Base-by-base conservation (phyloP, 2,888 invertebrate genomes). In the Odontomyia ornata region DNA sequence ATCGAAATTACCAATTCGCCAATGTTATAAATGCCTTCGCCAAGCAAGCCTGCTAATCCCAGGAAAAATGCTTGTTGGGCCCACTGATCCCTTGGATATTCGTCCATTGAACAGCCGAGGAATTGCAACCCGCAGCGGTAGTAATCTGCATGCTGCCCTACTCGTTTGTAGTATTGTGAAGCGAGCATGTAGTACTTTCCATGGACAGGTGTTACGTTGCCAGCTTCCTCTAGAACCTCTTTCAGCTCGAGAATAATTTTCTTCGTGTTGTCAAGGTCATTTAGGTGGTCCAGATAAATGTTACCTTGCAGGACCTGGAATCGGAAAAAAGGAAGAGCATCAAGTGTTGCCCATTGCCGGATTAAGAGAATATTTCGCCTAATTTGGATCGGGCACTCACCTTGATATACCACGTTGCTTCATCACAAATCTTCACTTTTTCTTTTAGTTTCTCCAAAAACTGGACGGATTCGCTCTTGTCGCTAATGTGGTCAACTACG, bases 21-120 rank as follows among this genome's bases (percentile, higher is more conserved):
- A 81, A 99, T 92, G 85, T 99, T 99, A 86, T 98, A 99, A 23
- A 99, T 95, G 25, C 94, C 95, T 82, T 97, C 95, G 0, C 98
- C 99, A 1, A 99, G 88, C 27, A 99, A 90, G 0, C 98, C 99
- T 0, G 99, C 99, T 7, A 99, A 88, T 0, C 97, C 96, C 3
- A 99, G 89, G 81, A 97, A 92, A 84, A 96, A 95, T 0, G 99
- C 99, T 82, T 95, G 93, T 75, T 92, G 91, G 76, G 91, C 89
- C 87, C 93, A 91, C 73, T 91, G 90, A 79, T 91, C 90, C 71
- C 88, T 87, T 1, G 90, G 89, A 80, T 94, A 88, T 9, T 91
- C 91, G 21, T 89, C 89, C 47, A 95, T 84, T 5, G 94, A 92
- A 83, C 93, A 93, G 21, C 95, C 95, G 80, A 93, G 87, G 84